These are phyloP conservation scores for Ophraella communa DNA, from an alignment of 2,888 invertebrate species.

Conservation along the genomic window DNA sequence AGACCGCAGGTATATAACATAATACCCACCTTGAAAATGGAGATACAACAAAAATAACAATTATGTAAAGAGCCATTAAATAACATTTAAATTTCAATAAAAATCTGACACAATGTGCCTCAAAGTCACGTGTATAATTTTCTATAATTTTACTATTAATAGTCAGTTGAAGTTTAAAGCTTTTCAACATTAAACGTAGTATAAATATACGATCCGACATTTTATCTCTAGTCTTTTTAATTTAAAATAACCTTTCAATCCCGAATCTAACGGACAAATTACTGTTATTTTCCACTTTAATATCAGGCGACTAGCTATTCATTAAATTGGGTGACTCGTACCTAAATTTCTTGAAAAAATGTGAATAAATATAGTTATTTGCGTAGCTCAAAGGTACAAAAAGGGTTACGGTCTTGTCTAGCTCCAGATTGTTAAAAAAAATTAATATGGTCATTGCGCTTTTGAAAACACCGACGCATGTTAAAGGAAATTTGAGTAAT, in stretches of 20 bases:
- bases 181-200: not conserved
- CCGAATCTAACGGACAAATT: constrained; percentile 33
- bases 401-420: constrained; percentile 23
- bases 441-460: not conserved
- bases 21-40: not conserved
- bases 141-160: constrained; percentile 2
- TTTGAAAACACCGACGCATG: not conserved
- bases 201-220: not conserved
- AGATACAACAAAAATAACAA: not conserved
- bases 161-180: constrained; percentile 1
- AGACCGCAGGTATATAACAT: not conserved
- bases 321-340: constrained; percentile 36
- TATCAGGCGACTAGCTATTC: constrained; percentile 28
- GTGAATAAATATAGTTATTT: constrained; percentile 37
- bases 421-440: not conserved
- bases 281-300: constrained; percentile 30
- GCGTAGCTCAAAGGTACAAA: constrained; percentile 14
- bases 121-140: constrained; percentile 1
- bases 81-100: not conserved
- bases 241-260: constrained; percentile 25
- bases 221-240: constrained; percentile 2
- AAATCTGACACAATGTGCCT: not conserved
- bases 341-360: constrained; percentile 24
- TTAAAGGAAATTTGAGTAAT: not conserved
- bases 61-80: not conserved